A percentile compares a stretch with the other conserved stretches of the same genome.
Conservation (phyloP, 2,113 vertebrate species). For the Tringa solitaria region DNA sequence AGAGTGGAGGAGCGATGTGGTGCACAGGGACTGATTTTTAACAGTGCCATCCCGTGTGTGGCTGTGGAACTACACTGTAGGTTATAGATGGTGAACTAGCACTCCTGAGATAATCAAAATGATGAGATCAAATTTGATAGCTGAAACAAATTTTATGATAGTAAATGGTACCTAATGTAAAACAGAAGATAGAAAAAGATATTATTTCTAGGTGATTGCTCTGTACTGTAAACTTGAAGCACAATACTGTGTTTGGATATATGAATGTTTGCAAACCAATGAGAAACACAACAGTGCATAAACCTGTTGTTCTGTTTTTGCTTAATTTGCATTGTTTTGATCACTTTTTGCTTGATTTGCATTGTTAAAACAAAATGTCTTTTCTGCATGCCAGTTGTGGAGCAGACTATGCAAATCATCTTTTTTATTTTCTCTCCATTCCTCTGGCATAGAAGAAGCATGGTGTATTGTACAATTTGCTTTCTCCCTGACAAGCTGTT, state of each 20-base stretch:
- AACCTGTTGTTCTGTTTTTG: background rate
- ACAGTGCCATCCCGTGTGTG: conserved; percentile 61
- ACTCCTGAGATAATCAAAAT: background rate
- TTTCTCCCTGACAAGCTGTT: background rate
- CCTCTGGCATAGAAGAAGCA: background rate
- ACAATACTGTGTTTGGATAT: background rate
- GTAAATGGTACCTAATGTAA: background rate
- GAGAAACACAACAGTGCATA: background rate
- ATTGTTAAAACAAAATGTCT: background rate
- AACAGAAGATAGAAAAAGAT: background rate
- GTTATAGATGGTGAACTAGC: background rate
- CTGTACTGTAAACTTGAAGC: background rate
- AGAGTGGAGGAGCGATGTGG: background rate
- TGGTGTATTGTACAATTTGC: rapidly evolving
- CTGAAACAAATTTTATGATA: background rate
- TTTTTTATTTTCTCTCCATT: background rate
- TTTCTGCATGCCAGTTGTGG: background rate
- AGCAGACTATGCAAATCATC: background rate
- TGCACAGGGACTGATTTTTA: conserved; percentile 2
- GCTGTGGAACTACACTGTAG: conserved; percentile 3
- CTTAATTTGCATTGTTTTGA: background rate
- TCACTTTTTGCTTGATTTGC: background rate
- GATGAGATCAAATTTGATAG: background rate
- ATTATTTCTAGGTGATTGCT: background rate
- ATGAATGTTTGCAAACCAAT: background rate